Conservation (phyloP, 2,888 invertebrate species). For the Drosophila atroscutellata region DNA sequence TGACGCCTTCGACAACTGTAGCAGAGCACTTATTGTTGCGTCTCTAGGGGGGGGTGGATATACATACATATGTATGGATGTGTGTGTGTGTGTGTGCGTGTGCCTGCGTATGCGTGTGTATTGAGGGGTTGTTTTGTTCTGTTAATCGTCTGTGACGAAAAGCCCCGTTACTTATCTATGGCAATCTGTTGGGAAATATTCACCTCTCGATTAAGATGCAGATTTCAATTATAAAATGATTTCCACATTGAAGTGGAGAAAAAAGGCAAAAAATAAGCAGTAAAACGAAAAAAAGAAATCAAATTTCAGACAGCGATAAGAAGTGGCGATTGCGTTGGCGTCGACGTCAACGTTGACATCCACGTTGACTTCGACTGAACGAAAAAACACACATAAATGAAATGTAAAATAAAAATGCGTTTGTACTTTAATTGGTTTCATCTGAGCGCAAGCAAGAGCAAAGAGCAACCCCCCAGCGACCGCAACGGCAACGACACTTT, state of each 20-base stretch:
- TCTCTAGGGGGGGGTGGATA: conserved; percentile 25
- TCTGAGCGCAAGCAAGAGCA: conserved; percentile 19
- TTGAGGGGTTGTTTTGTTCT: conserved; percentile 15
- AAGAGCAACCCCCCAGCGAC: conserved; percentile 43
- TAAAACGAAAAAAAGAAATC: background rate
- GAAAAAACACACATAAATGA: background rate
- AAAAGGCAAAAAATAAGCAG: background rate
- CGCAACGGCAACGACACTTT: conserved; percentile 47
- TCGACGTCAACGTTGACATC: conserved; percentile 22
- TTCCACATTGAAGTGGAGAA: conserved; percentile 52
- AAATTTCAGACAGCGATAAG: conserved; percentile 50
- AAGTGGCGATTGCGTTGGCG: conserved; percentile 33
- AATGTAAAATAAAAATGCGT: conserved; percentile 54
- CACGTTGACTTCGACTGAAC: conserved; percentile 20
- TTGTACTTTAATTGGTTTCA: conserved; percentile 66
- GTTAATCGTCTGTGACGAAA: conserved; percentile 43
- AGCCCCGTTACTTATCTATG: conserved; percentile 31
- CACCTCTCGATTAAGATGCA: conserved; percentile 8
- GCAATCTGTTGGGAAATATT: conserved; percentile 29
- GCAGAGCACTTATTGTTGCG: conserved; percentile 25
- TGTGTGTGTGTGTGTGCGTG: background rate
- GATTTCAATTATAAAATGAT: conserved; percentile 39
- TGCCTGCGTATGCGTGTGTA: background rate
- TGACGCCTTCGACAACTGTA: conserved; percentile 46
- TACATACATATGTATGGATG: background rate